phyloP scores from a whole-genome alignment of 2,113 vertebrate species.

The Clarias gariepinus region DNA sequence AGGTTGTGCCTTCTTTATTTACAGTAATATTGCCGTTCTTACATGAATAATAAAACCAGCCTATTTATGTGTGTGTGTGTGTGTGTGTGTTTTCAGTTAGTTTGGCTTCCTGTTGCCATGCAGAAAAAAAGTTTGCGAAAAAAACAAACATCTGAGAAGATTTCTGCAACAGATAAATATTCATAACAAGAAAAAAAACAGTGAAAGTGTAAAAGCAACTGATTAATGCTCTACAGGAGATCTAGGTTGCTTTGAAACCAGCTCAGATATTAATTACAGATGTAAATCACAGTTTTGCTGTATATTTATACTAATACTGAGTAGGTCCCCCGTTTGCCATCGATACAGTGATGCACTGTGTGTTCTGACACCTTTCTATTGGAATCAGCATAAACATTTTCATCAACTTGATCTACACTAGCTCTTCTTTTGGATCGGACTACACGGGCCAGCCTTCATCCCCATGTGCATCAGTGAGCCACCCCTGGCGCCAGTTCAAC shows the following conservation, averaged over 20 bases:
- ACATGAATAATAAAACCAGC: background rate
- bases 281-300: background rate
- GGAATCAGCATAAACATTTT: too few relatives aligned
- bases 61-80: background rate
- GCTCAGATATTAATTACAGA: background rate
- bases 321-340: too few relatives aligned
- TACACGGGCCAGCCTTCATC: too few relatives aligned
- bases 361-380: too few relatives aligned
- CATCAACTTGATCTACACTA: too few relatives aligned
- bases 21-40: background rate
- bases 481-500: too few relatives aligned
- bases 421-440: too few relatives aligned
- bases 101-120: background rate
- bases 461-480: too few relatives aligned
- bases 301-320: background rate
- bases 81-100: background rate
- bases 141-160: background rate
- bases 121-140: background rate
- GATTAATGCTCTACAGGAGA: background rate
- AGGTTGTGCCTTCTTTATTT: background rate
- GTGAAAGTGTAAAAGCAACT: background rate
- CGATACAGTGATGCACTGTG: too few relatives aligned
- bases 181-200: background rate
- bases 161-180: background rate
- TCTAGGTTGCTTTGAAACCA: background rate